Base-by-base conservation (phyloP, 2,113 vertebrate genomes). In the Oncorhynchus masou region DNA sequence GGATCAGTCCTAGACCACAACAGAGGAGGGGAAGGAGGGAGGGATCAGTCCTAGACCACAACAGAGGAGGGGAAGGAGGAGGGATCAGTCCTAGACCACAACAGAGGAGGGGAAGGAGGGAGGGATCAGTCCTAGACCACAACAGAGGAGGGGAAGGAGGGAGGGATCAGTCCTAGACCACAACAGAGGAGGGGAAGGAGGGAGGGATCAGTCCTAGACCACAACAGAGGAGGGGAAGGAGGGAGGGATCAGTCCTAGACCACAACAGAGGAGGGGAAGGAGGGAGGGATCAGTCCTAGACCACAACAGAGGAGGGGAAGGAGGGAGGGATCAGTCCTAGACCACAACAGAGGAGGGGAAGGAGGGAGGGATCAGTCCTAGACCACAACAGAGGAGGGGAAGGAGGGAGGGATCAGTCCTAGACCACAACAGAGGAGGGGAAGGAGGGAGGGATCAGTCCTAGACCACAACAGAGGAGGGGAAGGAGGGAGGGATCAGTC, bases 331-430 rank as follows among this genome's bases (percentile, higher is more conserved):
- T n/a, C n/a, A n/a, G n/a, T n/a, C n/a, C n/a, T n/a, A n/a, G n/a
- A n/a, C n/a, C n/a, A n/a, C n/a, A n/a, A 81, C 80, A 71, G 71
- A 73, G 25, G 70, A 69, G 75, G 68, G 19, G 51, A 68, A 39
- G 74, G 8, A 70, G 72, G 60, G 76, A 70, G 54, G 70, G n/a
- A n/a, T n/a, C n/a, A n/a, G n/a, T n/a, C n/a, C n/a, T n/a, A n/a
- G n/a, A n/a, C n/a, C n/a, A n/a, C n/a, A n/a, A 81, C 80, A 71
- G 71, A 73, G 25, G 70, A 69, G 75, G 68, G 19, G 51, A 68
- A 39, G 65, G 70, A 76, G 74, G 1, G 68, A 78, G 1, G 64
- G 45, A 77, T 81, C 27, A 8, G 71, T 77, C 25, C 57, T 20
- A 51, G 24, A 85, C 85, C 88, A 86, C 85, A 87, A n/a, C n/a